A percentile compares a stretch with the other conserved stretches of the same genome.
Evolutionary conservation across 2,888 invertebrate species (phyloP).

Genomic region (Euplexia lucipara): DNA sequence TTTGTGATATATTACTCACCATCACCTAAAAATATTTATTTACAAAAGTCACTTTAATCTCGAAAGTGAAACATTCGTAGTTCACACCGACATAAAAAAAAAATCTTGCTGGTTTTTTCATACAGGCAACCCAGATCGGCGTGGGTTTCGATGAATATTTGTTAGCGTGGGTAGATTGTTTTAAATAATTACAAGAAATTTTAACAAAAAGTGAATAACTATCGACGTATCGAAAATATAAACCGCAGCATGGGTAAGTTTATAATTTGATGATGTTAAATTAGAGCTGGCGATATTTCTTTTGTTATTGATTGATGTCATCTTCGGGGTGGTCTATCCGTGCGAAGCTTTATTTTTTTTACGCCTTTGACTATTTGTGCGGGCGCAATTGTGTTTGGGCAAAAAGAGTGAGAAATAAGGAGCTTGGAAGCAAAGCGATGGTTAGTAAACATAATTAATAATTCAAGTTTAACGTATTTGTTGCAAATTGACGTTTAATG

Average conservation of each 20-base stretch:
- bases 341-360: constrained; percentile 72
- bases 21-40: background rate
- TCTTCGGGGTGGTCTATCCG: constrained; percentile 77
- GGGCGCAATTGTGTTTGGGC: constrained; percentile 65
- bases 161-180: constrained; percentile 86
- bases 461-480: constrained; percentile 12
- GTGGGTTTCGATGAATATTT: constrained; percentile 84
- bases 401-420: constrained; percentile 48
- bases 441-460: constrained; percentile 36
- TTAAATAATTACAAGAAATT: constrained; percentile 71
- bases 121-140: constrained; percentile 84
- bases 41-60: constrained; percentile 14
- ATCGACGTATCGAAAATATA: constrained; percentile 60
- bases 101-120: constrained; percentile 39
- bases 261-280: constrained; percentile 48
- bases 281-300: constrained; percentile 59
- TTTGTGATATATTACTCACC: background rate
- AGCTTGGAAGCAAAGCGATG: constrained; percentile 46
- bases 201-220: constrained; percentile 63
- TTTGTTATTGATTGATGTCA: constrained; percentile 85
- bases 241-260: constrained; percentile 79
- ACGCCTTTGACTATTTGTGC: constrained; percentile 68
- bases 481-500: constrained; percentile 24
- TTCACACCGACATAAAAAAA: background rate
- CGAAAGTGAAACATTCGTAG: constrained; percentile 13